Conservation (phyloP, 2,797 vertebrate genomes). For the Loris lydekkerianus region DNA sequence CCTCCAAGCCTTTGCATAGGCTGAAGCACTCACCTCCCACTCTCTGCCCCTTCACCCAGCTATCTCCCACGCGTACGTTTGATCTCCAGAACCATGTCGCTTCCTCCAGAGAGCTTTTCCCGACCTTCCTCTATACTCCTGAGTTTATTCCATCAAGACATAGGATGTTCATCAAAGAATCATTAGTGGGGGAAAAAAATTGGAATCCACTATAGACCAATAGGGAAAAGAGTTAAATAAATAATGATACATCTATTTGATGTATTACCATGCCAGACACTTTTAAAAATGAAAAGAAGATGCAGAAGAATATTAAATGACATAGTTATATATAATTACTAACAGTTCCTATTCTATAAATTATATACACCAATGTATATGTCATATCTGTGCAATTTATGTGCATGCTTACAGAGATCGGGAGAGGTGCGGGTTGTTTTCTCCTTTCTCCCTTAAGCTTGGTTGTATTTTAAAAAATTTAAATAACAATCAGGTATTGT, state of each 20-base stretch:
- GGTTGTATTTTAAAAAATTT: constrained; percentile 25
- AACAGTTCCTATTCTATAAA: constrained; percentile 22
- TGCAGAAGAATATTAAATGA: constrained; percentile 49
- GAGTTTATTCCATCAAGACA: background rate
- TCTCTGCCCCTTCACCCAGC: accelerated
- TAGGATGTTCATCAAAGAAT: background rate
- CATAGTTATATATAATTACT: background rate
- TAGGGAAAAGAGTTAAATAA: constrained; percentile 51
- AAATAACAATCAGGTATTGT: background rate
- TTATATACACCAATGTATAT: background rate
- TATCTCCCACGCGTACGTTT: background rate
- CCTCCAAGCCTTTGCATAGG: background rate
- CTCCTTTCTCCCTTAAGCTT: constrained; percentile 1
- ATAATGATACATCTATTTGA: constrained; percentile 45
- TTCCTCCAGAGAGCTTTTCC: background rate
- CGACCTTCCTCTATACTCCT: background rate
- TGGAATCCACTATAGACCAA: background rate
- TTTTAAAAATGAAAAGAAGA: constrained; percentile 67
- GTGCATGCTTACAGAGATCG: background rate
- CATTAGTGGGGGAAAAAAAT: background rate
- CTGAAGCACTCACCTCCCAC: background rate
- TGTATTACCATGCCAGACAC: constrained; percentile 23
- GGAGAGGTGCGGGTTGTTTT: background rate
- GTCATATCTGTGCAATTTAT: background rate
- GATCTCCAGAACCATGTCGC: background rate